Base-by-base conservation (phyloP, 2,797 vertebrate species). In the Cygnus olor region DNA sequence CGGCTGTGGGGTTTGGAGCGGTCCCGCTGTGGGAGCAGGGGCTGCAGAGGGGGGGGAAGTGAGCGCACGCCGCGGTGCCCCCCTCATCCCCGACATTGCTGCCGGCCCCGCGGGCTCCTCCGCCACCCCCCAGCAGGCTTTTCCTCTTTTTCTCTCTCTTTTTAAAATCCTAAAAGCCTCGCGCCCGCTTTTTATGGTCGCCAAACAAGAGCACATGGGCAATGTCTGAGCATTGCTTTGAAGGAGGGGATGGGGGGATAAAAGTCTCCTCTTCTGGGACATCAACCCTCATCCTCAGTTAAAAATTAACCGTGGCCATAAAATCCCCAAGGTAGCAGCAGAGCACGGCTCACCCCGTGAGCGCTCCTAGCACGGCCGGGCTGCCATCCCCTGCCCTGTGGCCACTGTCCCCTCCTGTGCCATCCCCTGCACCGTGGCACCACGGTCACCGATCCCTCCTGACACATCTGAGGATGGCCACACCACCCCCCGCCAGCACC, bases 331-430 rank as follows among this genome's bases (percentile, higher is more conserved):
- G 2, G 57, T 2, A 28, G n/a, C 32, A 89, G 47, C 4, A 27
- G 13, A 74, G 61, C 1, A 0, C 68, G 81, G n/a, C 40, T 76
- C 82, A 80, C 19, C 69, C 42, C 0, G 0, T 0, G 27, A 34
- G 36, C 0, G 1, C 74, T 76, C 45, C 47, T 21, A 27, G 5
- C 25, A 5, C 22, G 12, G 38, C 45, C 5, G 0, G 36, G 42
- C 65, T 79, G 54, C n/a, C 8, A 14, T 9, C 10, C 16, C 24
- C 32, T 34, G 51, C 27, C 57, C 34, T 4, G 38, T 51, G 1
- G 78, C 38, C 90, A 51, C 72, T 4, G 5, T 65, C 27, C 21
- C 51, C 14, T 53, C 51, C 51, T 27, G 51, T 81, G 53, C n/a
- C 7, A 20, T 9, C 10, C 16, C 13, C 32, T 34, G 51, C 51